A percentile compares a stretch with the other conserved stretches of the same genome.
Conservation (phyloP, 2,797 vertebrate genomes). For the Taeniopygia guttata region DNA sequence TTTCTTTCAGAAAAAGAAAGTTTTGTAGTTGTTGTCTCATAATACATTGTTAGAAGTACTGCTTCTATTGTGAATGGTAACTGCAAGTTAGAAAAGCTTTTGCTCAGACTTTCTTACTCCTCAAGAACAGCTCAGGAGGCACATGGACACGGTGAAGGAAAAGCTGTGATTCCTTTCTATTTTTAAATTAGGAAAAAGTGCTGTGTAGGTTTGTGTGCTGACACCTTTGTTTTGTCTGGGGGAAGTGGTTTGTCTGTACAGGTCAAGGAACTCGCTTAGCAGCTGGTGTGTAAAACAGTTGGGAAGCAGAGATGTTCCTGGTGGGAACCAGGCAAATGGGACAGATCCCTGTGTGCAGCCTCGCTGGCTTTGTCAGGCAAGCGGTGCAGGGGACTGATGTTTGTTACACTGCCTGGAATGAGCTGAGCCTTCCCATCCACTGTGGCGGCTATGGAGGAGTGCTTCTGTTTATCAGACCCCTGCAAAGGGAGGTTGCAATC, state of each 20-base stretch:
- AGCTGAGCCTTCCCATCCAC: not conserved
- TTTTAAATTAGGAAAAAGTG: not conserved
- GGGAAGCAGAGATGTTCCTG: not conserved
- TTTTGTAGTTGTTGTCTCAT: not conserved
- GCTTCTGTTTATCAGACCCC: not conserved
- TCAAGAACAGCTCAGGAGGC: not conserved
- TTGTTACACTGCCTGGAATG: accelerated
- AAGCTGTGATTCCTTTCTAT: not conserved
- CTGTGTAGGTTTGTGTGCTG: not conserved
- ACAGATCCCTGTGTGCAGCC: not conserved
- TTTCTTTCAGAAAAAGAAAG: not conserved
- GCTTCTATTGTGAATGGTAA: not conserved
- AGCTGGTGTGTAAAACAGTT: accelerated
- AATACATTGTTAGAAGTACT: not conserved
- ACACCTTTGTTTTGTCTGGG: not conserved
- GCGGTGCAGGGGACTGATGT: not conserved
- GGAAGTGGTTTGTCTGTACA: not conserved
- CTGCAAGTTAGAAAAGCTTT: not conserved
- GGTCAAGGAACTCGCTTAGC: not conserved
- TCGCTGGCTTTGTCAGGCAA: not conserved
- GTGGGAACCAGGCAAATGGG: not conserved
- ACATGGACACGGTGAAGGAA: accelerated
- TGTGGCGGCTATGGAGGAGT: accelerated
- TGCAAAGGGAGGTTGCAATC: not conserved
- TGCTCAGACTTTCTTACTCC: not conserved